Evolutionary conservation across 2,113 vertebrate species (phyloP).

Genomic region (Forbesichthys papilliferus): DNA sequence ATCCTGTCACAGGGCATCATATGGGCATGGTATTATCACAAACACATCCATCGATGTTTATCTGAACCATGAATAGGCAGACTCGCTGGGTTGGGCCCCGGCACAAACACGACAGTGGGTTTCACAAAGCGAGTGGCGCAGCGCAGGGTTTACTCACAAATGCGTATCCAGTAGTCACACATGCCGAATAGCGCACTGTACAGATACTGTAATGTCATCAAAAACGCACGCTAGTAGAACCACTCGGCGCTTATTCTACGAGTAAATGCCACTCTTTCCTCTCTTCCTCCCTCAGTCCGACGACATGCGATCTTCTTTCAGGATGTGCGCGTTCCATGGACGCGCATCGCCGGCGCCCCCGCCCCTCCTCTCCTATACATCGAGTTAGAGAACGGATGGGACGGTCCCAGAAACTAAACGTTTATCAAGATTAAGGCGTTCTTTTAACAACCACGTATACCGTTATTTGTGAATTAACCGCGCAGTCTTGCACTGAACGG

Average conservation of each 20-base stretch:
- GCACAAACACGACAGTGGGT: constrained; percentile 17
- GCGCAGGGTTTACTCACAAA: constrained; percentile 65
- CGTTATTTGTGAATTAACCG: no score
- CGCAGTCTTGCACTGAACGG: no score
- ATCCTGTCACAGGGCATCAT: not conserved
- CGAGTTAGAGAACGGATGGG: constrained; percentile 44
- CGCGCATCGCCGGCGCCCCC: constrained; percentile 31
- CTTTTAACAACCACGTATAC: no score
- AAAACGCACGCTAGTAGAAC: not conserved
- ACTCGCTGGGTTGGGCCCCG: constrained; percentile 45
- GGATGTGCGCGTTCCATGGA: constrained; percentile 44
- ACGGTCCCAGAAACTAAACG: constrained; percentile 31
- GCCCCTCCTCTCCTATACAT: constrained; percentile 14
- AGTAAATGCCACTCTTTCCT: constrained; percentile 5
- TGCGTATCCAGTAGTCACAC: constrained; percentile 70
- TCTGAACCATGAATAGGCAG: constrained; percentile 64
- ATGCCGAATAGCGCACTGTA: constrained; percentile 55
- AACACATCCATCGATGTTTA: not conserved
- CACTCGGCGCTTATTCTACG: not conserved
- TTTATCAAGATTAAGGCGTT: no score
- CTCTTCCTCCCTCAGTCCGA: constrained; percentile 43
- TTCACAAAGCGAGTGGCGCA: not conserved
- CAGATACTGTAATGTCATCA: constrained; percentile 54
- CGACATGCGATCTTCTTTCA: constrained; percentile 60
- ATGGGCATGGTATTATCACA: not conserved